Percentiles rank a stretch among this genome's conserved stretches.
These are phyloP conservation scores for Ophonus ardosiacus DNA, from an alignment of 2,888 invertebrate genomes.

Conservation along the genomic window DNA sequence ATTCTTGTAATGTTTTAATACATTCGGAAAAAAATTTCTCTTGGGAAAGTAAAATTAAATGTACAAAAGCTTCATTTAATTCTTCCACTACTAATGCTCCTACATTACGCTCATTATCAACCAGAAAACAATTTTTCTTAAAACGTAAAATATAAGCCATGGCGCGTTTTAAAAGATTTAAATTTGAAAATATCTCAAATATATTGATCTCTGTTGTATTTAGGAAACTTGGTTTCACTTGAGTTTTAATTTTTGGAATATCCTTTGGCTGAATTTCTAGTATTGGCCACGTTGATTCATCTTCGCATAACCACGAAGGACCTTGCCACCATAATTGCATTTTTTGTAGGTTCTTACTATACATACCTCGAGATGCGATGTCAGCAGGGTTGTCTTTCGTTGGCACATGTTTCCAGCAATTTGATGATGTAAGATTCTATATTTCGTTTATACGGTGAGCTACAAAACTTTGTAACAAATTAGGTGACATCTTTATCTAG, in stretches of 20 bases:
- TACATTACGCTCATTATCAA: neutral
- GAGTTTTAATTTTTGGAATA: neutral
- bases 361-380: conserved; percentile 63
- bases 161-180: neutral
- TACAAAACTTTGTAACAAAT: conserved; percentile 65
- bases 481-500: conserved; percentile 52
- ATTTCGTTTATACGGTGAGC: conserved; percentile 65
- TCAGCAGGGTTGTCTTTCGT: conserved; percentile 65
- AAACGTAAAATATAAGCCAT: neutral
- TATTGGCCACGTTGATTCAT: neutral
- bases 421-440: conserved; percentile 45
- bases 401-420: conserved; percentile 64
- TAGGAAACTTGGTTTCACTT: too few relatives aligned
- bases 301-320: neutral
- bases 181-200: neutral
- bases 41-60: neutral
- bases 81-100: neutral
- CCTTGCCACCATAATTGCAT: conserved; percentile 39
- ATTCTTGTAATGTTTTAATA: neutral
- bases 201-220: neutral
- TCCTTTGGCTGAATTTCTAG: neutral
- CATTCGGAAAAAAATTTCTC: neutral
- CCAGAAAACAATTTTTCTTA: neutral
- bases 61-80: neutral
- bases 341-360: neutral